Evolutionary conservation across 1,140 invertebrate species (phyloP).

Genomic region (Parapsyche elsis): DNA sequence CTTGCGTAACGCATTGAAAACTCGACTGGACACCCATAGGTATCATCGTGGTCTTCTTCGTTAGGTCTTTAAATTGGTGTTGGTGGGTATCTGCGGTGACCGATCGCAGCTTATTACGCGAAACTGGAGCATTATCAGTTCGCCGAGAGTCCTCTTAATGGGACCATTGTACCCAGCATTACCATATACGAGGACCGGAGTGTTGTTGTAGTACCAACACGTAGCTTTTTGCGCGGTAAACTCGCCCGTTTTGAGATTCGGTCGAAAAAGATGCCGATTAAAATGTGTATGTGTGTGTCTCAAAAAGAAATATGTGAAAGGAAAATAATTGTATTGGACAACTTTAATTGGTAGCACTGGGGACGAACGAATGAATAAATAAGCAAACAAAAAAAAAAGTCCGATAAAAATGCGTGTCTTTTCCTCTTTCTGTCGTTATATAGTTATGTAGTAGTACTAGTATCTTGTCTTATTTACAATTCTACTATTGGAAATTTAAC

Average conservation of each 20-base stretch:
- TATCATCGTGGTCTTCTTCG: too few species aligned
- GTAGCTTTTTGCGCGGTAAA: too few species aligned
- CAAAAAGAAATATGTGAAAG: neutral
- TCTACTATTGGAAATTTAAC: neutral
- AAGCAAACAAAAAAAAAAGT: neutral
- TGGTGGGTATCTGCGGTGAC: slow-evolving; percentile 2
- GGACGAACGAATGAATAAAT: neutral
- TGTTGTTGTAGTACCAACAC: too few species aligned
- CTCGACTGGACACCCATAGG: too few species aligned
- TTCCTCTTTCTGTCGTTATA: neutral
- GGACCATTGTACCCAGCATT: slow-evolving; percentile 14
- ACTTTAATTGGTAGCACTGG: too few species aligned
- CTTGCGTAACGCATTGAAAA: too few species aligned
- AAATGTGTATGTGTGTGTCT: neutral
- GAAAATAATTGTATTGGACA: neutral
- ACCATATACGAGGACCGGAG: neutral
- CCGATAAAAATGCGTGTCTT: neutral
- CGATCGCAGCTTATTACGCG: slow-evolving; percentile 34
- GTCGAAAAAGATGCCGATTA: too few species aligned
- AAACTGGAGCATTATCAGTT: slow-evolving; percentile 30
- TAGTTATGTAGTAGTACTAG: neutral
- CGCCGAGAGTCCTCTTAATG: slow-evolving; percentile 7
- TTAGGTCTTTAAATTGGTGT: neutral
- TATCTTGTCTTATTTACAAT: neutral
- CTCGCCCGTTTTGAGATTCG: too few species aligned